Evolutionary conservation across 2,113 vertebrate species (phyloP).

Genomic region (Oceanodroma tethys): DNA sequence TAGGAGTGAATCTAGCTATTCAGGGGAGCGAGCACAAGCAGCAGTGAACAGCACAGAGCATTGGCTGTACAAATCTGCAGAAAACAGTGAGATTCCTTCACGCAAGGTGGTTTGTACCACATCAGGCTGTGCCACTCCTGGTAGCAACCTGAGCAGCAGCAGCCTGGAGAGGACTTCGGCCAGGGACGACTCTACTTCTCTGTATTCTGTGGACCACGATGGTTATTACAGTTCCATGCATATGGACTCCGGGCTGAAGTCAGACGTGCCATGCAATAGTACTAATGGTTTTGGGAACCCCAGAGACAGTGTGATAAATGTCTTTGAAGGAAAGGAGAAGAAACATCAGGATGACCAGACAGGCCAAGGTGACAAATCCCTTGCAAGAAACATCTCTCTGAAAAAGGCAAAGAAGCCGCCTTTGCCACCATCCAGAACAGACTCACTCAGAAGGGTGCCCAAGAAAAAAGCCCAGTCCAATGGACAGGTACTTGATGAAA

Average conservation of each 20-base stretch:
- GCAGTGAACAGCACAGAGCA: slow-evolving; percentile 69
- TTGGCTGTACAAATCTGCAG: slow-evolving; percentile 79
- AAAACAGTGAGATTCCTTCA: slow-evolving; percentile 68
- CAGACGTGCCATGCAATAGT: slow-evolving; percentile 65
- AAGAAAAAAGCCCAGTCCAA: slow-evolving; percentile 76
- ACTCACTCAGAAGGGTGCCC: slow-evolving; percentile 87
- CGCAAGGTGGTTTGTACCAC: slow-evolving; percentile 65
- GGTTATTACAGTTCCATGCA: slow-evolving; percentile 83
- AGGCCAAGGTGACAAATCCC: slow-evolving; percentile 78
- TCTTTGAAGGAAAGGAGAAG: slow-evolving; percentile 81
- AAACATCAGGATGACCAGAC: slow-evolving; percentile 72
- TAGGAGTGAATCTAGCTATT: slow-evolving; percentile 79
- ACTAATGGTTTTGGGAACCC: slow-evolving; percentile 75
- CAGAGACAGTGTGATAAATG: slow-evolving; percentile 81
- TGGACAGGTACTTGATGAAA: slow-evolving; percentile 85
- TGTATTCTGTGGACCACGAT: slow-evolving; percentile 86
- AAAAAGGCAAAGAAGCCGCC: slow-evolving; percentile 93
- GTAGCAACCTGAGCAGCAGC: slow-evolving; percentile 84
- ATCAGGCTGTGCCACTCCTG: slow-evolving; percentile 82
- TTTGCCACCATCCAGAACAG: slow-evolving; percentile 88
- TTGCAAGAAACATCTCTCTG: slow-evolving; percentile 89
- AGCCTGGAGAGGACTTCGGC: slow-evolving; percentile 82
- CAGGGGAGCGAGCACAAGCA: slow-evolving; percentile 72
- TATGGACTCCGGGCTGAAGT: slow-evolving; percentile 75
- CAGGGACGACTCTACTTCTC: slow-evolving; percentile 82